These are phyloP conservation scores for Anguilla rostrata DNA, from an alignment of 2,113 vertebrate species.

Conservation along the genomic window DNA sequence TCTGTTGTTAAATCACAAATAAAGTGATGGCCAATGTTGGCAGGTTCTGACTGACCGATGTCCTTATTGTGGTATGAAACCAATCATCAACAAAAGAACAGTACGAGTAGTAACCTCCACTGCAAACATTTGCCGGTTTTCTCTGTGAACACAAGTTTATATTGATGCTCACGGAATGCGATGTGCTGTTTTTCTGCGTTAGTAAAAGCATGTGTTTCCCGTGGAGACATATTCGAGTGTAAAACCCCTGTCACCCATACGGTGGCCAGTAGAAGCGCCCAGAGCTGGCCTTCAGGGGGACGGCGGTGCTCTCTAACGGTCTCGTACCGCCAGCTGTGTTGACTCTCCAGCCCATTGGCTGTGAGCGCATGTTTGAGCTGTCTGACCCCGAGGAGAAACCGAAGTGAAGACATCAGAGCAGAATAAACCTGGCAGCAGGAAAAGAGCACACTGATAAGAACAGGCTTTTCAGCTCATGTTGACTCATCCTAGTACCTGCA, in stretches of 20 bases:
- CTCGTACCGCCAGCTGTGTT: neutral
- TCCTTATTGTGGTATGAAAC: too few species aligned
- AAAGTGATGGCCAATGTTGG: too few species aligned
- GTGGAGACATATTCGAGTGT: neutral
- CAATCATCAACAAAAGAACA: too few species aligned
- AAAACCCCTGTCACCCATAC: neutral
- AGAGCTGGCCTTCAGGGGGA: neutral
- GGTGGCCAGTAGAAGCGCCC: neutral
- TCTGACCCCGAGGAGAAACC: neutral
- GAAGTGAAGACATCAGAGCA: neutral
- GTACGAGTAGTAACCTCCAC: too few species aligned
- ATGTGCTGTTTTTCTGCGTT: too few species aligned
- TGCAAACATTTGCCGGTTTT: too few species aligned
- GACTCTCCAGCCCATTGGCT: neutral
- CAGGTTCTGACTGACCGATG: too few species aligned
- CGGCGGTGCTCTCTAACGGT: neutral
- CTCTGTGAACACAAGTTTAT: too few species aligned
- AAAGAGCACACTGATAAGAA: neutral
- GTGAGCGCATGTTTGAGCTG: constrained; percentile 2
- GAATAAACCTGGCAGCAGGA: neutral
- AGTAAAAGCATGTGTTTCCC: too few species aligned
- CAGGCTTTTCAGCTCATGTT: neutral
- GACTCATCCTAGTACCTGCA: too few species aligned
- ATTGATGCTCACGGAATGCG: too few species aligned
- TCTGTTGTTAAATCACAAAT: too few species aligned